These are phyloP conservation scores for Nothocercus nigrocapillus DNA, from an alignment of 2,113 vertebrate genomes.

Conservation along the genomic window DNA sequence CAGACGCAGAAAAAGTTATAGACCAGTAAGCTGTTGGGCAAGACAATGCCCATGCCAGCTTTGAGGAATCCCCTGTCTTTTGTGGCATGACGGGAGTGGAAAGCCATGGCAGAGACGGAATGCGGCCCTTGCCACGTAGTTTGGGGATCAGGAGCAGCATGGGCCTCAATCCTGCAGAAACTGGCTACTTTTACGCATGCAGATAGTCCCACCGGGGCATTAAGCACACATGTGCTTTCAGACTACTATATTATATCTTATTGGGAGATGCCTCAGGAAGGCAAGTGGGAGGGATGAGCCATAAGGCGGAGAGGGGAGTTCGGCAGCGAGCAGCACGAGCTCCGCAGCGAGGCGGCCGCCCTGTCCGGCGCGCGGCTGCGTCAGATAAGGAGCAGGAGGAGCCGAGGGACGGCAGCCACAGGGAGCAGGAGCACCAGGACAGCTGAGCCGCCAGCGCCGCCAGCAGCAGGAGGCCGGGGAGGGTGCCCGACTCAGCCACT, in stretches of 20 bases:
- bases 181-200: neutral
- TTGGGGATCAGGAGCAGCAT: neutral
- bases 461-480: neutral
- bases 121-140: neutral
- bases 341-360: neutral
- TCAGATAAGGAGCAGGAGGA: constrained; percentile 27
- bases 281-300: constrained; percentile 36
- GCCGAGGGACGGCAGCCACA: neutral
- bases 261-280: neutral
- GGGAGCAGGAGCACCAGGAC: neutral
- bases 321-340: neutral
- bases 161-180: neutral
- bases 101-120: constrained; percentile 4
- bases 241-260: neutral
- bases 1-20: neutral
- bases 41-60: neutral
- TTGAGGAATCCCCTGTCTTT: neutral
- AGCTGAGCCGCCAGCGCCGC: neutral
- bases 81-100: neutral
- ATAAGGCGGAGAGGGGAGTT: neutral
- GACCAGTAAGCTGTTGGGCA: neutral
- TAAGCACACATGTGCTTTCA: neutral
- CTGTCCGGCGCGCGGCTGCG: neutral
- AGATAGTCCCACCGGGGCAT: neutral
- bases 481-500: neutral